Conservation (phyloP, 2,888 invertebrate genomes). For the Tillus elongatus region DNA sequence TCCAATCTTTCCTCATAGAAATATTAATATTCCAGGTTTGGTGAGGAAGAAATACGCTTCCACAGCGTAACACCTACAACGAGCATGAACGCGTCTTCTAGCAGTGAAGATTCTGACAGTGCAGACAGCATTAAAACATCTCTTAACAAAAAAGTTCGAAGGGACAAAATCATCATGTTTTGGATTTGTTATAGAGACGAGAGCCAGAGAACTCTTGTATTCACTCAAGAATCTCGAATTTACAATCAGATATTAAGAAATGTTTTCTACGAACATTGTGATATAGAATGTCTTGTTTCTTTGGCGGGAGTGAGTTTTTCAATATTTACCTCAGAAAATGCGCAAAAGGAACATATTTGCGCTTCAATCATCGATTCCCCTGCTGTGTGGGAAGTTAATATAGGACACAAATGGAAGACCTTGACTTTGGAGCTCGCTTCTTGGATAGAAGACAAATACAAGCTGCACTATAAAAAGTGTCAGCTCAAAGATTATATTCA, state of each 20-base stretch:
- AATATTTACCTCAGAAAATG: constrained; percentile 40
- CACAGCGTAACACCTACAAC: constrained; percentile 53
- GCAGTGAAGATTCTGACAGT: constrained; percentile 49
- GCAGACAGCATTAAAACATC: constrained; percentile 36
- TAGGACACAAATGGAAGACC: constrained; percentile 71
- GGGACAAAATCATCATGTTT: constrained; percentile 67
- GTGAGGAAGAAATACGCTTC: constrained; percentile 64
- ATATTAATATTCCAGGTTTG: constrained; percentile 42
- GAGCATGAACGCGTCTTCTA: constrained; percentile 44
- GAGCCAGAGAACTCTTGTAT: constrained; percentile 61
- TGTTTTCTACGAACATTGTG: constrained; percentile 59
- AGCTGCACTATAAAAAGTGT: constrained; percentile 58
- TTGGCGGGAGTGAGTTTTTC: constrained; percentile 59
- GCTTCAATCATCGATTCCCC: constrained; percentile 58
- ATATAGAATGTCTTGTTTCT: constrained; percentile 59
- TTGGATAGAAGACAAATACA: constrained; percentile 75
- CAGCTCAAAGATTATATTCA: constrained; percentile 69
- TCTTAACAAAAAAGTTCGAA: constrained; percentile 54
- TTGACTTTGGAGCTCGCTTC: constrained; percentile 66
- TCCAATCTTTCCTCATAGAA: no score
- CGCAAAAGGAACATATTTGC: constrained; percentile 58
- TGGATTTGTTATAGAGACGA: constrained; percentile 74
- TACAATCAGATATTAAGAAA: constrained; percentile 51
- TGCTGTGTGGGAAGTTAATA: constrained; percentile 73
- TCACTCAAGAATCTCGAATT: constrained; percentile 67